Conservation (phyloP, 2,888 invertebrate genomes). For the Eupithecia tripunctaria region DNA sequence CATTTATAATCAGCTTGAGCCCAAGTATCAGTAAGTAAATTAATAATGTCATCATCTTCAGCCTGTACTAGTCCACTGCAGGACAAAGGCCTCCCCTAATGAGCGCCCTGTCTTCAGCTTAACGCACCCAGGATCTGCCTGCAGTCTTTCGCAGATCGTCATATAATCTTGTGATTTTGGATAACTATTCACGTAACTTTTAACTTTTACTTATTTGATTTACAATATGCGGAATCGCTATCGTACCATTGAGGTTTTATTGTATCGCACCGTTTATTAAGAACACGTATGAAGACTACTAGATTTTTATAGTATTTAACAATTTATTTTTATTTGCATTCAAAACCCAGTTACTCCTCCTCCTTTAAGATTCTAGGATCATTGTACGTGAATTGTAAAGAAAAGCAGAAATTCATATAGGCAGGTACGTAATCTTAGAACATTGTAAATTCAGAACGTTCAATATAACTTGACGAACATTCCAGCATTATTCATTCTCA, state of each 20-base stretch:
- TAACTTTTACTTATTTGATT: neutral
- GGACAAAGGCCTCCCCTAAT: too few species aligned
- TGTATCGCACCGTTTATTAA: neutral
- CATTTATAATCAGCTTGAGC: neutral
- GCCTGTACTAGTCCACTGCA: too few species aligned
- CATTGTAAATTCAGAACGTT: neutral
- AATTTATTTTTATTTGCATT: neutral
- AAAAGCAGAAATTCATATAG: neutral
- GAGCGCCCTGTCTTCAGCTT: too few species aligned
- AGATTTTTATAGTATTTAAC: neutral
- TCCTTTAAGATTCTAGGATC: neutral
- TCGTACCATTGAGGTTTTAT: too few species aligned
- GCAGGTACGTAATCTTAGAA: neutral
- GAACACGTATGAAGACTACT: neutral
- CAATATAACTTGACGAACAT: slow-evolving; percentile 19
- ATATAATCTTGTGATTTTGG: too few species aligned
- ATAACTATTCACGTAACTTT: neutral
- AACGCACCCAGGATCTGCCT: too few species aligned
- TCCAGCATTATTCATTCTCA: slow-evolving; percentile 26
- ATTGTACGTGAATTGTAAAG: neutral
- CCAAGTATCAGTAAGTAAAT: neutral
- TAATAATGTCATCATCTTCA: too few species aligned
- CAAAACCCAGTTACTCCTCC: neutral
- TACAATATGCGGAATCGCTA: neutral
- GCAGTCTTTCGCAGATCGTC: too few species aligned